Conservation (phyloP, 1,140 invertebrate genomes). For the Tigriopus japonicus region DNA sequence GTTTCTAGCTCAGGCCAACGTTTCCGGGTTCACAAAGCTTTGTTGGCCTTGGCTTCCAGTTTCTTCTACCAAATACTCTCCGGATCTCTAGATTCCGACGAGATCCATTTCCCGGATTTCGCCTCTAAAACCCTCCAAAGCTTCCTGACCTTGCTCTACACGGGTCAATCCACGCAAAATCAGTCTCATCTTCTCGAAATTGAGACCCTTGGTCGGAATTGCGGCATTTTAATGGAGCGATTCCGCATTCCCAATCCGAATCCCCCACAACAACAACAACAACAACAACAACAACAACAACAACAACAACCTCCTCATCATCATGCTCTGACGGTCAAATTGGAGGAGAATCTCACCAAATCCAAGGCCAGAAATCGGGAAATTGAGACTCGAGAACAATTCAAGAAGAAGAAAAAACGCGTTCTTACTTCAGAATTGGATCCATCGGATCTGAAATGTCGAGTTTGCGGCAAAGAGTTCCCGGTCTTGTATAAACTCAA, state of each 20-base stretch:
- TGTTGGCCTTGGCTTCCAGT: too few relatives aligned
- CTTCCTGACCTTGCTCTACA: too few relatives aligned
- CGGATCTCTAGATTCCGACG: too few relatives aligned
- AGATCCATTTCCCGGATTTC: too few relatives aligned
- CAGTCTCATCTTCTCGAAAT: too few relatives aligned
- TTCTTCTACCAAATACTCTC: too few relatives aligned
- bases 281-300: background rate
- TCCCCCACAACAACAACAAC: background rate
- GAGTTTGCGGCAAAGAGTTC: background rate
- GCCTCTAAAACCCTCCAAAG: too few relatives aligned
- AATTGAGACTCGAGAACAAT: background rate
- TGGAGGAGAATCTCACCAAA: background rate
- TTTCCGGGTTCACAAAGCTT: too few relatives aligned
- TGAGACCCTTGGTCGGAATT: too few relatives aligned
- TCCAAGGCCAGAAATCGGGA: background rate
- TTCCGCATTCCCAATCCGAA: background rate
- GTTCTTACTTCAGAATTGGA: background rate
- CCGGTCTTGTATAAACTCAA: background rate
- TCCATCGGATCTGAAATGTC: background rate
- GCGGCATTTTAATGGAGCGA: background rate
- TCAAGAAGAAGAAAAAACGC: background rate
- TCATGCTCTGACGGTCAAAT: background rate
- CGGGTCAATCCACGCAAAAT: too few relatives aligned
- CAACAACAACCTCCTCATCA: too few relatives aligned
- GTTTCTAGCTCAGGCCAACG: too few relatives aligned